phyloP scores from a whole-genome alignment of 2,797 vertebrate genomes.

The Clarias pachynema region DNA sequence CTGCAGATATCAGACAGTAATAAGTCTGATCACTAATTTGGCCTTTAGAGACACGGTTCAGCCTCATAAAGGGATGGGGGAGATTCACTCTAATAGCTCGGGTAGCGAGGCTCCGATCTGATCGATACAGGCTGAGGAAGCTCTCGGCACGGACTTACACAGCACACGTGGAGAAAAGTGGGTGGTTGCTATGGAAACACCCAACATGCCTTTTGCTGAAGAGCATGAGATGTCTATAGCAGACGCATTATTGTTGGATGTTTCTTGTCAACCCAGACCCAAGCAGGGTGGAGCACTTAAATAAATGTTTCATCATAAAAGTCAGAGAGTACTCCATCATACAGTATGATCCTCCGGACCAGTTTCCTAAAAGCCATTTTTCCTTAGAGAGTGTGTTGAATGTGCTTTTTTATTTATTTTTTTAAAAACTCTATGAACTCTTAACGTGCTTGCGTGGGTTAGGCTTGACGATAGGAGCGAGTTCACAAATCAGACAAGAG shows the following conservation, averaged over 20 bases:
- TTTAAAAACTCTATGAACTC: neutral
- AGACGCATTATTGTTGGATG: conserved; percentile 43
- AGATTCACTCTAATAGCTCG: conserved; percentile 53
- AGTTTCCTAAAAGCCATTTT: neutral
- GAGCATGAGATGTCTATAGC: conserved; percentile 40
- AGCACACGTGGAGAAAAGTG: conserved; percentile 53
- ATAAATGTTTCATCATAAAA: neutral
- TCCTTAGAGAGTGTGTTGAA: neutral
- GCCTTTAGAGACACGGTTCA: conserved; percentile 45
- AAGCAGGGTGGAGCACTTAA: conserved; percentile 1
- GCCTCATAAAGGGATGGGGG: conserved; percentile 38
- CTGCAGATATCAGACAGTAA: conserved; percentile 44
- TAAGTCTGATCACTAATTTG: conserved; percentile 43
- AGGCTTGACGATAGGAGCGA: neutral
- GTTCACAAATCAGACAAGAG: neutral
- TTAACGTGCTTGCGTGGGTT: neutral
- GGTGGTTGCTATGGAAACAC: conserved; percentile 69
- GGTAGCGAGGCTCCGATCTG: conserved; percentile 40
- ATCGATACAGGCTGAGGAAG: conserved; percentile 55
- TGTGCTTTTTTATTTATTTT: neutral
- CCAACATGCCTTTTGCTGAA: conserved; percentile 59
- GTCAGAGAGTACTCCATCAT: neutral
- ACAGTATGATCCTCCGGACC: neutral
- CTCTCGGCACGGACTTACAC: conserved; percentile 25
- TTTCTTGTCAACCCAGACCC: conserved; percentile 11